Evolutionary conservation across 2,888 invertebrate species (phyloP), one percentile per base, ranked within the genome.

Genomic region (Cheilosia impressa): DNA sequence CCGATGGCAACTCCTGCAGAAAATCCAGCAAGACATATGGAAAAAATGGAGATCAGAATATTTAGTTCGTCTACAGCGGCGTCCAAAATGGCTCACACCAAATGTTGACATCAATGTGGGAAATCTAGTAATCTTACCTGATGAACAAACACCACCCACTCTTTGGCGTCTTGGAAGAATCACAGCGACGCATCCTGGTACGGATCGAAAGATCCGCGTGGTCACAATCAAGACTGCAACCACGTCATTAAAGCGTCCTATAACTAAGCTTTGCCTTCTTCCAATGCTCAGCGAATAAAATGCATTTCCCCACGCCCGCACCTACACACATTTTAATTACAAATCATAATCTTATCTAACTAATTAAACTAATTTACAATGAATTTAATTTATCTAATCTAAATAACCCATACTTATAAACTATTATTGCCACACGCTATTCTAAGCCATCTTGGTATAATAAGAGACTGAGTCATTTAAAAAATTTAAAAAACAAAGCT

Each of bases 191-290:
- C 66, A 76, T 38, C 43, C 76, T 1, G 58, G 76, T 45, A 27
- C 60, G 10, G 76, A 68, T 53, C 68, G 41, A 50, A 66, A 43
- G 17, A 6, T 52, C 10, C 43, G 76, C 0, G 66, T 76, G 1
- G 68, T 68, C 7, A 76, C 66, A 41, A 19, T 77, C 4, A 62
- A 62, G 19, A 68, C 68, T 4, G 50, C 75, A 66, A 50, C 66
- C 2, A 17, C 58, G 1, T 45, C 41, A 31, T 52, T 76, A 9
- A 52, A 19, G 13, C 43, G 58, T 22, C 58, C 58, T 1, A 66
- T 58, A 50, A 41, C 58, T 9, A 75, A 66, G 55, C 38, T 75
- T 27, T 50, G 65, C 13, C 17, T 55, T 13, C 7, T 75, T 10
- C 65, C 65, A 9, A 75, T 65, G 65, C 7, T 60, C 19, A 66